Evolutionary conservation across 2,888 invertebrate species (phyloP).

Genomic region (Leptopilina drosophilae): DNA sequence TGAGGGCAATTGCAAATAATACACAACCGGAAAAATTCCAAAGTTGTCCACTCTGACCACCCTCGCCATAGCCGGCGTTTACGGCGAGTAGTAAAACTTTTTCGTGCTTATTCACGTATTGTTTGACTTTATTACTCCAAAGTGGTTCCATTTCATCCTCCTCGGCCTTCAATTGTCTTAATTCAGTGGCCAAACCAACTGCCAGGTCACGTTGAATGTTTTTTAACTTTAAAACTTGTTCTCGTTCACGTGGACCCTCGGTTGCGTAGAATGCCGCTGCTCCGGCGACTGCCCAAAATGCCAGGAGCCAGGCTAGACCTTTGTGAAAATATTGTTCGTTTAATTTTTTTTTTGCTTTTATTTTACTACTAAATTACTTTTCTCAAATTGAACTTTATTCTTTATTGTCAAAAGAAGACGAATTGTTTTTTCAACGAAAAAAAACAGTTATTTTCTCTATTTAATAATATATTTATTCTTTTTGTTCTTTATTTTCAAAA

Average conservation of each 20-base stretch:
- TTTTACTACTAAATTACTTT: no score
- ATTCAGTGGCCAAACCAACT: conserved; percentile 82
- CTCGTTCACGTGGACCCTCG: conserved; percentile 82
- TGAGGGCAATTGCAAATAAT: conserved; percentile 83
- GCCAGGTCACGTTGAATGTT: conserved; percentile 81
- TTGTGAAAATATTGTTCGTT: conserved; percentile 4
- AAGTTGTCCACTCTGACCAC: conserved; percentile 79
- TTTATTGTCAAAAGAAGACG: no score
- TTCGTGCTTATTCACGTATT: conserved; percentile 80
- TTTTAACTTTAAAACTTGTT: conserved; percentile 79
- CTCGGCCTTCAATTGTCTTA: conserved; percentile 80
- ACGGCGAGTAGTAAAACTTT: conserved; percentile 80
- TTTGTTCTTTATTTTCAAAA: no score
- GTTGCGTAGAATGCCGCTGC: conserved; percentile 82
- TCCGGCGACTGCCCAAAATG: conserved; percentile 82
- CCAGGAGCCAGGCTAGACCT: conserved; percentile 80
- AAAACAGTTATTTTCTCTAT: no score
- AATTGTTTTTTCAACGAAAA: no score
- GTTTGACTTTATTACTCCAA: conserved; percentile 82
- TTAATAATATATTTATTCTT: no score
- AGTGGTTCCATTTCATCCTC: conserved; percentile 77
- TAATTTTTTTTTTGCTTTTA: neutral
- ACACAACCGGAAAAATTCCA: conserved; percentile 85
- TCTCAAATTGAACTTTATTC: no score
- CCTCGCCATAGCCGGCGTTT: conserved; percentile 79